Evolutionary conservation across 1,140 invertebrate genomes (phyloP), one percentile per base, ranked within the genome.

Genomic region (Lordiphosa mommai): DNA sequence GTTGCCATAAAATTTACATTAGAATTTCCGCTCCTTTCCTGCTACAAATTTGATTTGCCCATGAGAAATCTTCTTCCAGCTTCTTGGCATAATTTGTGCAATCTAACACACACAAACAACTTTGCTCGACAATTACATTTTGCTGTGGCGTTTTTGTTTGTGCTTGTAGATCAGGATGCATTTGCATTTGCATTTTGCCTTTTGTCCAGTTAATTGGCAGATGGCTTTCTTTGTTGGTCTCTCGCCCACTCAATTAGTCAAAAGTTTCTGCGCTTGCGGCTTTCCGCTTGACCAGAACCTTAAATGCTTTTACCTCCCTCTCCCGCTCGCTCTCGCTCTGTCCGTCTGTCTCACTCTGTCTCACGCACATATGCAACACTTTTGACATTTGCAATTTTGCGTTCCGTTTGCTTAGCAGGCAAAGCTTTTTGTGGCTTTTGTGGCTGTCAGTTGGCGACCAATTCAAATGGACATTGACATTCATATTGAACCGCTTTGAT

Each of bases 1-100:
- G 77, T 82, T 76, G 79, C 77, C 68, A 72, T 84, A 60, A 72
- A 84, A 84, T 84, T 68, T 72, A 69, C 68, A 77, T 84, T 84
- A 72, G 77, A 84, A 84, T 82, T 84, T 84, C 68, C 53, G 52
- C 17, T 30, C n/a, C 10, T 37, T 36, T 56, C 40, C 50, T 48
- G 44, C 48, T 38, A 40, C 44, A 70, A 65, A 43, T 61, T 61
- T 61, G 20, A 36, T 68, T 68, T 68, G 41, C 53, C 46, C 44
- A 34, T 43, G 44, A 33, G 27, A 61, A 66, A 23, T 20, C 10
- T 27, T 6, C 23, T 27, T 5, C 23, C 23, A 6, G 23, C 43
- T 20, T 7, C 8, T 9, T 38, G 20, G 46, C 36, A 58, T 41
- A 32, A 49, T 49, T 49, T 57, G 43, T 30, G 23, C 34, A 33